Conservation (phyloP, 2,113 vertebrate species). For the Eulacestoma nigropectus region DNA sequence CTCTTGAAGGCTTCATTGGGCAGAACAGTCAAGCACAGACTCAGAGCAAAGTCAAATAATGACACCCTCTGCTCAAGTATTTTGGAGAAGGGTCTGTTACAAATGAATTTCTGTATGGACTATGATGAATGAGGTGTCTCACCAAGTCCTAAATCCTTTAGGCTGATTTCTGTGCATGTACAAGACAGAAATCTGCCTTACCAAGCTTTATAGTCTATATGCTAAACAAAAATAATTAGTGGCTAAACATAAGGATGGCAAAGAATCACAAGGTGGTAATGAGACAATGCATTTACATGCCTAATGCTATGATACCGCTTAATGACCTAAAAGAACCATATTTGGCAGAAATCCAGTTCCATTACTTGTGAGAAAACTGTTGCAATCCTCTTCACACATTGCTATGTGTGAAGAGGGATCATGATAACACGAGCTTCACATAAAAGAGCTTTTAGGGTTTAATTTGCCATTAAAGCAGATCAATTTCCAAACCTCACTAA, state of each 20-base stretch:
- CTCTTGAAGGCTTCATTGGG: not conserved
- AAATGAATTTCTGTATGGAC: not conserved
- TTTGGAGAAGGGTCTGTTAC: not conserved
- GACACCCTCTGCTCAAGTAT: not conserved
- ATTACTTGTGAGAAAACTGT: not conserved
- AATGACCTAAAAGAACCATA: not conserved
- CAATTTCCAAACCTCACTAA: not conserved
- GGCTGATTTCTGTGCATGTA: not conserved
- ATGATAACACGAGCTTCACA: not conserved
- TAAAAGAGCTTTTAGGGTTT: not conserved
- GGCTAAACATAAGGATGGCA: not conserved
- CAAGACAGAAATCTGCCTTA: not conserved
- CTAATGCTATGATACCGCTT: not conserved
- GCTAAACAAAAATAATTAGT: not conserved
- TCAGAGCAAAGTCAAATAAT: not conserved
- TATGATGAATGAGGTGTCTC: not conserved
- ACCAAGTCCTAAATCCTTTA: not conserved
- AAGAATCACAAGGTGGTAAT: not conserved
- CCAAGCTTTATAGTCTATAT: not conserved
- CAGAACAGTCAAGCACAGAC: not conserved
- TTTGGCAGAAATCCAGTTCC: not conserved
- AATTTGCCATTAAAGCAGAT: not conserved
- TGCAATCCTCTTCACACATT: not conserved
- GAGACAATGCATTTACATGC: not conserved
- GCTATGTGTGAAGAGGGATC: not conserved